Evolutionary conservation across 1,140 invertebrate genomes (phyloP).

Genomic region (Heliconius nattereri): DNA sequence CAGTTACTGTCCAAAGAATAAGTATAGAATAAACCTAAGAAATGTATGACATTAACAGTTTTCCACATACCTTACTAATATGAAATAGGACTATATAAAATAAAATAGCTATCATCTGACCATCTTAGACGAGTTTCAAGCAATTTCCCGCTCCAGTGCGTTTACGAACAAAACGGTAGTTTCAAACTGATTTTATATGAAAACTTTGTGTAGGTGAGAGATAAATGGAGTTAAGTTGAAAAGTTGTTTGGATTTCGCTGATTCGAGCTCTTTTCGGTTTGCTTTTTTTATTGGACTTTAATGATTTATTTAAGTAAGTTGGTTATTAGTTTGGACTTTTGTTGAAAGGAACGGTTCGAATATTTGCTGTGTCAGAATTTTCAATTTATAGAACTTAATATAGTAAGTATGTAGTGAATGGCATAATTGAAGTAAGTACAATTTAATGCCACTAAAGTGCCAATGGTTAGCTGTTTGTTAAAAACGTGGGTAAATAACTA

Average conservation of each 20-base stretch:
- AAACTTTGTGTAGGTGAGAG: constrained; percentile 5
- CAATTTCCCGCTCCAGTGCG: constrained; percentile 2
- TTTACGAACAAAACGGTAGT: constrained; percentile 8
- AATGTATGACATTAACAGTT: constrained; percentile 3
- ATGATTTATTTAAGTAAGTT: constrained; percentile 4
- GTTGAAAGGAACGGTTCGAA: background rate
- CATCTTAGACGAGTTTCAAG: constrained; percentile 1
- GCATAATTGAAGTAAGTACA: no score
- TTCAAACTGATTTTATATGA: constrained; percentile 5
- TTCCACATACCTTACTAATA: background rate
- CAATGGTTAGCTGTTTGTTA: no score
- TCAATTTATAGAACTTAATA: background rate
- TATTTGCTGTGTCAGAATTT: background rate
- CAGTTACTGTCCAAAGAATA: no score
- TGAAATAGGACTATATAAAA: background rate
- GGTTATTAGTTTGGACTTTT: background rate
- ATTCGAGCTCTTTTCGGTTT: background rate
- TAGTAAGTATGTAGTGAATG: no score
- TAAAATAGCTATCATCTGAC: constrained; percentile 6
- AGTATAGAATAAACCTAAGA: background rate
- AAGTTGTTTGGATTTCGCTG: background rate
- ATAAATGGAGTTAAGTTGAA: background rate
- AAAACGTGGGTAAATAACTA: no score
- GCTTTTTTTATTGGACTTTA: background rate
- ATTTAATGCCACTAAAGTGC: background rate